These are phyloP conservation scores for Oryzias javanicus DNA, from an alignment of 2,113 vertebrate species.

Conservation along the genomic window DNA sequence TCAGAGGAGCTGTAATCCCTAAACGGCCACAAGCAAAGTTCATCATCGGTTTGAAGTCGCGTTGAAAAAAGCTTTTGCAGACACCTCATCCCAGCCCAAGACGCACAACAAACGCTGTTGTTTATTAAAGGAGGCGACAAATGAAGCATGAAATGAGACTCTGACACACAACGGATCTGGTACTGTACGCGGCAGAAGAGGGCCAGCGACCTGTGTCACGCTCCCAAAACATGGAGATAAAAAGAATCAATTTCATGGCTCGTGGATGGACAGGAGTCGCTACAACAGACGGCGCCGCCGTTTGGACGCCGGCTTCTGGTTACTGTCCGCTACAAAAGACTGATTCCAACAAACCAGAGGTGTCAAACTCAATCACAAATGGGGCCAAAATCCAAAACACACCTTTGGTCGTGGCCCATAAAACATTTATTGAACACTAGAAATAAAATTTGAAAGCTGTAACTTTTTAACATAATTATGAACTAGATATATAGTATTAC, in stretches of 20 bases:
- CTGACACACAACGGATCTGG: slow-evolving; percentile 49
- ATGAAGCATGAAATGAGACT: slow-evolving; percentile 73
- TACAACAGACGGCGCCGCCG: slow-evolving; percentile 36
- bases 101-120: slow-evolving; percentile 46
- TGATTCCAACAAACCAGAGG: too few species aligned
- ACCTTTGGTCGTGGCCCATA: too few species aligned
- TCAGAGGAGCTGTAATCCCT: slow-evolving; percentile 28
- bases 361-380: too few species aligned
- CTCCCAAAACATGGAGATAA: slow-evolving; percentile 57
- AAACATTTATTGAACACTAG: too few species aligned
- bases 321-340: too few species aligned
- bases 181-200: slow-evolving; percentile 34
- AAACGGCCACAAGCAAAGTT: slow-evolving; percentile 22
- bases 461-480: too few species aligned
- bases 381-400: too few species aligned
- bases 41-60: slow-evolving; percentile 29
- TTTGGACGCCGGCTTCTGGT: neutral
- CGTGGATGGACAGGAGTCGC: slow-evolving; percentile 45
- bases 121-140: slow-evolving; percentile 70
- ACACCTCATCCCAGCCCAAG: slow-evolving; percentile 35
- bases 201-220: slow-evolving; percentile 43
- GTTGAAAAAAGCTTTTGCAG: neutral
- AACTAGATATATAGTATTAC: too few species aligned
- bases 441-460: too few species aligned
- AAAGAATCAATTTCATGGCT: slow-evolving; percentile 71